These are phyloP conservation scores for Trachurus trachurus DNA, from an alignment of 2,797 vertebrate species.

Conservation along the genomic window DNA sequence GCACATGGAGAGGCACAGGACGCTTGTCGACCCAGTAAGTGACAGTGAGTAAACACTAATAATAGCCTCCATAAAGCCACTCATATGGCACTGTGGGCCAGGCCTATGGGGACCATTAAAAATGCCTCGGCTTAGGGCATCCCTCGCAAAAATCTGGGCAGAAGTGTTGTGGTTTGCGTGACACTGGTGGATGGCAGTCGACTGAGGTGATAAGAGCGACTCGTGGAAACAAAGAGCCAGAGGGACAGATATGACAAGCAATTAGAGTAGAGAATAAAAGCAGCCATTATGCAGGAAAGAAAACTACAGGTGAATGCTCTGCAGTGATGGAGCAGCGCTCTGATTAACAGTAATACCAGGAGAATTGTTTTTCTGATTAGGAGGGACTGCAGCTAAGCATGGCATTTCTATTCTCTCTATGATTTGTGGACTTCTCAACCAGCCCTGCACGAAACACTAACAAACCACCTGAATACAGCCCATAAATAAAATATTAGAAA, in stretches of 20 bases:
- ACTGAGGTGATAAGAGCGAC: conserved; percentile 67
- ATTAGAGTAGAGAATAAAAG: conserved; percentile 76
- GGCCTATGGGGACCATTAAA: conserved; percentile 80
- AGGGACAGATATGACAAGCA: conserved; percentile 79
- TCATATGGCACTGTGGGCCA: conserved; percentile 76
- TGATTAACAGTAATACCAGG: conserved; percentile 68
- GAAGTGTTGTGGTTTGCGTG: conserved; percentile 58
- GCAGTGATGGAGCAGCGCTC: conserved; percentile 49
- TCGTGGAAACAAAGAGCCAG: conserved; percentile 69
- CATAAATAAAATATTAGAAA: conserved; percentile 52
- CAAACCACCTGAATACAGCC: conserved; percentile 48
- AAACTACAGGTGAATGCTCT: conserved; percentile 55
- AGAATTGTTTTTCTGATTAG: conserved; percentile 63
- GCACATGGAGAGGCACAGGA: conserved; percentile 73
- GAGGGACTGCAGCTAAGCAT: conserved; percentile 30
- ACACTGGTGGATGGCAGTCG: conserved; percentile 64
- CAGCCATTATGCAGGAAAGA: conserved; percentile 58
- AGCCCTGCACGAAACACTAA: conserved; percentile 48
- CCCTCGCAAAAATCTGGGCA: conserved; percentile 58
- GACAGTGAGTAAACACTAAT: conserved; percentile 86
- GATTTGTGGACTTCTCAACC: conserved; percentile 60
- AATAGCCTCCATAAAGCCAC: conserved; percentile 84
- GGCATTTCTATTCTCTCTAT: conserved; percentile 45
- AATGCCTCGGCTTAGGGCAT: conserved; percentile 69
- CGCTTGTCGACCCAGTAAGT: conserved; percentile 75